Evolutionary conservation across 1,140 invertebrate genomes (phyloP), one percentile per base, ranked within the genome.

Genomic region (Piezodorus guildinii): DNA sequence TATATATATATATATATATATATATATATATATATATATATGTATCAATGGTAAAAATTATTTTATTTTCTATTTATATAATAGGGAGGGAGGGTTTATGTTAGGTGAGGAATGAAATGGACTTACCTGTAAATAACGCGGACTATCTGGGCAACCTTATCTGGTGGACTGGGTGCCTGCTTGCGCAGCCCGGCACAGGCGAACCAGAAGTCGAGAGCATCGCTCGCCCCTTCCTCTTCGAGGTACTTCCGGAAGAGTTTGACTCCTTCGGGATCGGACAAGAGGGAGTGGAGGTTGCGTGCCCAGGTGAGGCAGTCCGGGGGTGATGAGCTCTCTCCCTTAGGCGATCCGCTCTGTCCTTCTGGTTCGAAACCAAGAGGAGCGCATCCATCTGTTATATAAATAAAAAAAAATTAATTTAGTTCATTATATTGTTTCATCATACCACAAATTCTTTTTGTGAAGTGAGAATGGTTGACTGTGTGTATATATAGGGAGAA

Each of bases 131-230:
- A 85, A 71, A 93, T 93, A 66, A 85, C 83, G 75, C 85, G 85
- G 69, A 91, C 85, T 70, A 91, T 79, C 73, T 86, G 84, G 66
- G 83, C 80, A 66, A 90, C 83, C 71, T 81, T 83, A 70, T 82
- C 79, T 4, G 80, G 81, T 74, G 88, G 84, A 65, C 79, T 78
- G 1, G 17, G 52, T 25, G 23, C 52, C 71, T 90, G 84, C 71
- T 87, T 85, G 71, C 90, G 90, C 63, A 94, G 80, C 17, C 92
- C 92, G 73, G 91, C 85, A 75, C 91, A 93, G 52, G 90, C 91
- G 76, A 93, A 94, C 82, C 90, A 92, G 76, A 94, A 94, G 72
- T 90, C 85, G 66, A 94, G 81, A 45, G 85, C 80, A 74, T 88
- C 85, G 60, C 85, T 83, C 74, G 88, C 83, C 63, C 86, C 85